phyloP scores from a whole-genome alignment of 2,113 vertebrate species.

The Pampusana beccarii region DNA sequence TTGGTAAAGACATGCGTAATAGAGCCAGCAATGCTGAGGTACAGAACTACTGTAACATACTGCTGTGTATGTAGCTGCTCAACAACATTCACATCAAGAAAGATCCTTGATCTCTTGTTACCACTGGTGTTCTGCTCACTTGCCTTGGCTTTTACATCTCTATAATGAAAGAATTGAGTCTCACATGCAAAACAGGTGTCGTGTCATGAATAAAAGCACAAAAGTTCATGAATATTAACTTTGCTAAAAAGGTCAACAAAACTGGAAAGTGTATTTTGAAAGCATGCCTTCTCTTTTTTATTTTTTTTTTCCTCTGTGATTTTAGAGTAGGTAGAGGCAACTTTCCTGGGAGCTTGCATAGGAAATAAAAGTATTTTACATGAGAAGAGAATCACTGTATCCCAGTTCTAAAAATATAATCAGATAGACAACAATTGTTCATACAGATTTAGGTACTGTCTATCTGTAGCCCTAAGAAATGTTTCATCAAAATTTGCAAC shows the following conservation, averaged over 20 bases:
- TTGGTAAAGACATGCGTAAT: background rate
- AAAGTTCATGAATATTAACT: background rate
- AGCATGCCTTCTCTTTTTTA: background rate
- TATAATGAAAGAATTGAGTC: background rate
- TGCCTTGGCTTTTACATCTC: background rate
- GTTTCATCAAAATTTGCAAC: background rate
- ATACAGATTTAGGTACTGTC: background rate
- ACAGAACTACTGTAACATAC: background rate
- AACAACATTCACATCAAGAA: rapidly evolving
- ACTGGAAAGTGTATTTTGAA: background rate
- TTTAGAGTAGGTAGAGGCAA: background rate
- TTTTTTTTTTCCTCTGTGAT: background rate
- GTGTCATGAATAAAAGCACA: background rate
- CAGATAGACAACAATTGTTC: background rate
- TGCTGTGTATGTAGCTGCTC: background rate
- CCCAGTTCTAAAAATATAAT: background rate
- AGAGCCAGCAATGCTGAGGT: background rate
- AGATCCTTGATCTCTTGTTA: background rate
- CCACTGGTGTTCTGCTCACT: background rate
- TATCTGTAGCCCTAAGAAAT: background rate
- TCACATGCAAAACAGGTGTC: rapidly evolving
- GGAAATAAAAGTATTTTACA: background rate
- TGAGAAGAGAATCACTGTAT: background rate
- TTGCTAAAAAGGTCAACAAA: background rate
- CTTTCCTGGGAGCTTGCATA: background rate